These are phyloP conservation scores for Synergus laeviventris DNA, from an alignment of 2,888 invertebrate species.

Conservation along the genomic window DNA sequence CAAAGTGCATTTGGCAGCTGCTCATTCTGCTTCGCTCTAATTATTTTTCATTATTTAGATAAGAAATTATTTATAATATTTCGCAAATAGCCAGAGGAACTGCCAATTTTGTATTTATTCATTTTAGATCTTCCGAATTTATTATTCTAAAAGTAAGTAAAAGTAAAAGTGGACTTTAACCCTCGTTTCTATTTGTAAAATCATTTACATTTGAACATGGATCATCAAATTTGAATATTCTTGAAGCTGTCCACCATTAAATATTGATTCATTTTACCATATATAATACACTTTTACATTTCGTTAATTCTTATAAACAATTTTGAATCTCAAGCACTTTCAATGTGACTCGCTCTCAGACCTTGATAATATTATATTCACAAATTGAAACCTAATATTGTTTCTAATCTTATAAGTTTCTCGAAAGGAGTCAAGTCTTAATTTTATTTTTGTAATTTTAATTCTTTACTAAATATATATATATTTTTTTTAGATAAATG, in stretches of 20 bases:
- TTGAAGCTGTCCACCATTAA: neutral
- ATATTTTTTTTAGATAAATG: neutral
- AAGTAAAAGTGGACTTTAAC: slow-evolving; percentile 4
- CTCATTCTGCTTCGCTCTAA: slow-evolving; percentile 8
- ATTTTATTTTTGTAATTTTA: too few species aligned
- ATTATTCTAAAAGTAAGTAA: neutral
- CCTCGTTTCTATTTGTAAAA: neutral
- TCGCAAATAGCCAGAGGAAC: neutral
- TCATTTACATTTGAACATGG: neutral
- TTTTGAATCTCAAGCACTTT: too few species aligned
- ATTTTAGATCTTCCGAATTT: neutral
- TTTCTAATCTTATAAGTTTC: too few species aligned
- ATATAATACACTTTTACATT: too few species aligned
- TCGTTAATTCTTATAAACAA: too few species aligned
- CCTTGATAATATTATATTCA: too few species aligned
- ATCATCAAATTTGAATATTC: neutral
- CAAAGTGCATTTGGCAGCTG: slow-evolving; percentile 34
- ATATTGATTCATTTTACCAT: neutral
- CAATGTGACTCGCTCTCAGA: too few species aligned
- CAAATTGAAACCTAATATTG: too few species aligned
- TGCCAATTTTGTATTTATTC: neutral
- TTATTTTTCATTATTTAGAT: neutral
- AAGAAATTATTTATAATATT: neutral
- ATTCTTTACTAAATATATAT: too few species aligned
- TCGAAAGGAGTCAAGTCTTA: too few species aligned